Evolutionary conservation across 2,797 vertebrate species (phyloP).

Genomic region (Lepidocolaptes lacrymiger): DNA sequence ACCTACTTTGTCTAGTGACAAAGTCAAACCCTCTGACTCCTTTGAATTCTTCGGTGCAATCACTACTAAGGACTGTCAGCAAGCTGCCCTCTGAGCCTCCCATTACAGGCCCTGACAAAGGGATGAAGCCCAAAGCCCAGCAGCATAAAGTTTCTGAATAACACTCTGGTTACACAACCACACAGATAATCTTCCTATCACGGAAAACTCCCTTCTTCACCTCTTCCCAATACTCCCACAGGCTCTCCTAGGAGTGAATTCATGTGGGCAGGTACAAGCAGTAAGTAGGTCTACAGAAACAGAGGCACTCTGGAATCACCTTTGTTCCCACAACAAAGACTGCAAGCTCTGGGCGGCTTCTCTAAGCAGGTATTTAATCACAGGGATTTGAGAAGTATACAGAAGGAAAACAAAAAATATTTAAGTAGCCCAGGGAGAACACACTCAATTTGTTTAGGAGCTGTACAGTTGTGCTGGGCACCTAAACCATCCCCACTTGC

Average conservation of each 20-base stretch:
- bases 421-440: neutral
- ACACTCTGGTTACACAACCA: neutral
- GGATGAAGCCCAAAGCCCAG: neutral
- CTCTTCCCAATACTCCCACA: neutral
- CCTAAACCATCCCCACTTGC: neutral
- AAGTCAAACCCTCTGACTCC: neutral
- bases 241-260: neutral
- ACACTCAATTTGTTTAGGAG: neutral
- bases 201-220: neutral
- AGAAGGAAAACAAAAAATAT: neutral
- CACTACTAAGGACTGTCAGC: neutral
- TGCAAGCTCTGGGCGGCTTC: neutral
- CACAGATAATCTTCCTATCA: neutral
- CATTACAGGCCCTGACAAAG: neutral
- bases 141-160: neutral
- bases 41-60: neutral
- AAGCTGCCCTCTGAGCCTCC: neutral
- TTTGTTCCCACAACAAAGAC: neutral
- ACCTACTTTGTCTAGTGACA: neutral
- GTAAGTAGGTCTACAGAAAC: neutral
- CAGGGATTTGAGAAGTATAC: neutral
- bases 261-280: neutral
- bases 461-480: neutral
- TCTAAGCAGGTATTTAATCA: neutral
- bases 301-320: neutral